Conservation (phyloP, 1,140 invertebrate genomes). For the Argopecten irradians region DNA sequence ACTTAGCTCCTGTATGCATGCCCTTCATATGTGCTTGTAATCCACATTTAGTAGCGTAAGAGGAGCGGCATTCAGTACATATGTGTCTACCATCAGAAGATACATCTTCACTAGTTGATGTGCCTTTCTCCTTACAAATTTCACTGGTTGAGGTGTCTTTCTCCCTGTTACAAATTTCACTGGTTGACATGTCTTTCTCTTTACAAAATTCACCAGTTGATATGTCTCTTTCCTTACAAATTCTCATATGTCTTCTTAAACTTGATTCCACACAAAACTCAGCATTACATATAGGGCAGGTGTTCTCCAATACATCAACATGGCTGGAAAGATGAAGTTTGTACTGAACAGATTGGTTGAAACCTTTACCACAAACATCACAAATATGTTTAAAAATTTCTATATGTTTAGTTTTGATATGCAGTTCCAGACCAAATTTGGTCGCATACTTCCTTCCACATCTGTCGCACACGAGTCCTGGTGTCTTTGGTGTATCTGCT, state of each 20-base stretch:
- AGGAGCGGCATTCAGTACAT: not conserved
- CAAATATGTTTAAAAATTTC: not conserved
- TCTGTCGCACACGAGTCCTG: not conserved
- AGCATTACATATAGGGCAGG: not conserved
- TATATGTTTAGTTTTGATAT: not conserved
- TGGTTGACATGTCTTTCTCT: too few relatives aligned
- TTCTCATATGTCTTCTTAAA: not conserved
- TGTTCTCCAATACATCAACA: not conserved
- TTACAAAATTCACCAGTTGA: not conserved
- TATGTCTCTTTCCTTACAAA: not conserved
- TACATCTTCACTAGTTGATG: not conserved
- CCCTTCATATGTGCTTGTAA: not conserved
- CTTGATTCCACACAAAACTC: constrained; percentile 1
- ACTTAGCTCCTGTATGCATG: not conserved
- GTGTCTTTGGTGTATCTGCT: not conserved
- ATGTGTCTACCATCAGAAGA: not conserved
- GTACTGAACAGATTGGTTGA: not conserved
- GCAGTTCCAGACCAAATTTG: not conserved
- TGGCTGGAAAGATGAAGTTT: not conserved
- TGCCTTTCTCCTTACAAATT: not conserved
- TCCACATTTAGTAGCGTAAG: not conserved
- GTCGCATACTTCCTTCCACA: not conserved
- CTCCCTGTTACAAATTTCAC: too few relatives aligned
- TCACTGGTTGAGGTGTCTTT: too few relatives aligned
- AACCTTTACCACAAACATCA: not conserved